Conservation (phyloP, 2,113 vertebrate genomes). For the Ondatra zibethicus region DNA sequence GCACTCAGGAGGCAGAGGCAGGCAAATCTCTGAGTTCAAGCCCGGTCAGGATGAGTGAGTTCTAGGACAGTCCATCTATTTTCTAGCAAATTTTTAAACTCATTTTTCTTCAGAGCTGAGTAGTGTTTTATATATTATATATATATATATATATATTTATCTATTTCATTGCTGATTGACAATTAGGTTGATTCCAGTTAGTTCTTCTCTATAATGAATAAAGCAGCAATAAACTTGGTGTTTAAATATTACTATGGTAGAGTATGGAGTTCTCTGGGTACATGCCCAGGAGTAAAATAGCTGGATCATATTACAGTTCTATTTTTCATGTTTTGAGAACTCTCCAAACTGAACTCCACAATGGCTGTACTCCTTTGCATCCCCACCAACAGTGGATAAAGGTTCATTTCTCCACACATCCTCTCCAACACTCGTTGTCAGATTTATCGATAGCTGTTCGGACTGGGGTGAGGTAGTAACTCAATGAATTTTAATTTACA, state of each 20-base stretch:
- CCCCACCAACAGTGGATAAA: too few relatives aligned
- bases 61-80: not conserved
- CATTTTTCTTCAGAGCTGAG: not conserved
- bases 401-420: not conserved
- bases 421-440: not conserved
- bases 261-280: not conserved
- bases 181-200: not conserved
- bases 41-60: not conserved
- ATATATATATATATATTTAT: not conserved
- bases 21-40: not conserved
- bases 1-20: not conserved
- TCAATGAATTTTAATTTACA: not conserved
- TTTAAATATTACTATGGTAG: not conserved
- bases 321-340: not conserved
- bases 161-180: not conserved
- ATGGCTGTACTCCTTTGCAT: not conserved
- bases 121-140: not conserved
- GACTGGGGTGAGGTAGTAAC: not conserved
- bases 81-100: not conserved
- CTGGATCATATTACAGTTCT: not conserved
- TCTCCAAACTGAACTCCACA: not conserved
- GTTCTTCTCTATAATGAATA: not conserved
- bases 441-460: not conserved
- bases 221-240: not conserved
- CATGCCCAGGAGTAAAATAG: not conserved